These are phyloP conservation scores for Tupaia tana DNA, from an alignment of 2,113 vertebrate genomes.

Conservation along the genomic window DNA sequence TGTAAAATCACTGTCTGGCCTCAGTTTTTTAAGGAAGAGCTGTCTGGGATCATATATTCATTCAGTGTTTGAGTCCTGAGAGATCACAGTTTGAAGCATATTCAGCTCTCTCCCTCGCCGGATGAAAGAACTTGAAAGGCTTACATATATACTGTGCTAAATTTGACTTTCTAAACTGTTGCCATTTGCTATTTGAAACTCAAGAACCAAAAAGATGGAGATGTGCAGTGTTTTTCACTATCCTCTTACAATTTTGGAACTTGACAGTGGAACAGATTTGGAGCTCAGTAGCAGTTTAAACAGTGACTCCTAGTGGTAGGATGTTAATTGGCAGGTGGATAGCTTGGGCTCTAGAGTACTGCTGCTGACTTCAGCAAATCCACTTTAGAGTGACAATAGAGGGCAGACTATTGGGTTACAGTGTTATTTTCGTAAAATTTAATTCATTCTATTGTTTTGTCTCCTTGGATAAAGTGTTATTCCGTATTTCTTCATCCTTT, in stretches of 20 bases:
- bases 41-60: not conserved
- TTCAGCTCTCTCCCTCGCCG: not conserved
- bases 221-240: not conserved
- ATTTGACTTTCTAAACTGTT: not conserved
- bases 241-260: not conserved
- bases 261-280: not conserved
- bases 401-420: not conserved
- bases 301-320: not conserved
- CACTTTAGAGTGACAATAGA: too few relatives aligned
- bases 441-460: not conserved
- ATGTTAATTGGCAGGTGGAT: accelerated
- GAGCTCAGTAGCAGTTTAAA: not conserved
- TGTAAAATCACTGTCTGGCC: too few relatives aligned
- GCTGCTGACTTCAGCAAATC: not conserved
- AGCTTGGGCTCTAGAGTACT: accelerated
- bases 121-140: not conserved
- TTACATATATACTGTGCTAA: slow-evolving; percentile 16
- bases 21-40: not conserved
- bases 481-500: not conserved
- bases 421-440: not conserved
- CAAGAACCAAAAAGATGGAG: not conserved
- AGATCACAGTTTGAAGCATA: not conserved
- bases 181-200: not conserved
- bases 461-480: not conserved
- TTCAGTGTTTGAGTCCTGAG: not conserved